Evolutionary conservation across 1,140 invertebrate genomes (phyloP).

Genomic region (Achroia grisella): DNA sequence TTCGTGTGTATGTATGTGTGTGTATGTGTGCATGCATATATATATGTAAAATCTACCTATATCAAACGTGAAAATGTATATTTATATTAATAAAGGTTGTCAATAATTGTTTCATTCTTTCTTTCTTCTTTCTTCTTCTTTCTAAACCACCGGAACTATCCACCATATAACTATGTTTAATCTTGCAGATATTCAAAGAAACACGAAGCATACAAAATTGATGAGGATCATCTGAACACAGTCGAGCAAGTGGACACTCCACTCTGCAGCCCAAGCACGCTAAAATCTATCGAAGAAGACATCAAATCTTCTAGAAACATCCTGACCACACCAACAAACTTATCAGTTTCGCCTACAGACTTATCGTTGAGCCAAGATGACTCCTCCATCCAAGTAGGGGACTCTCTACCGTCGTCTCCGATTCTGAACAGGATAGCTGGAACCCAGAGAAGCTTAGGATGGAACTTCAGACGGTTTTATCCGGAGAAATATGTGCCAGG

Average conservation of each 20-base stretch:
- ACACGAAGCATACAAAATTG: constrained; percentile 52
- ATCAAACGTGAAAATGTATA: too few relatives aligned
- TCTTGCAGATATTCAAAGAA: constrained; percentile 53
- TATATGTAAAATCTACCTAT: too few relatives aligned
- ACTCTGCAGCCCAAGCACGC: constrained; percentile 55
- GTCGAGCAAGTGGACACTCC: constrained; percentile 63
- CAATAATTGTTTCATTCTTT: too few relatives aligned
- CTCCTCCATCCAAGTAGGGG: constrained; percentile 24
- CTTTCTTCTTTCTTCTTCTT: too few relatives aligned
- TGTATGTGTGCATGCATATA: too few relatives aligned
- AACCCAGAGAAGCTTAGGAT: constrained; percentile 50
- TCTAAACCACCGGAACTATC: too few relatives aligned
- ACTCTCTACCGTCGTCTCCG: constrained; percentile 42
- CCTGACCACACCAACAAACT: constrained; percentile 30
- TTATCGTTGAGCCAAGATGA: constrained; percentile 37
- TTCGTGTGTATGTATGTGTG: too few relatives aligned
- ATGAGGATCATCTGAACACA: constrained; percentile 49
- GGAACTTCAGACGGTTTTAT: constrained; percentile 44
- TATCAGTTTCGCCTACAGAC: constrained; percentile 33
- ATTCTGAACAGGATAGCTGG: constrained; percentile 31
- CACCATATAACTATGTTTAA: too few relatives aligned
- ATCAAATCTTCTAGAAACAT: constrained; percentile 40
- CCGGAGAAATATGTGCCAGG: constrained; percentile 24
- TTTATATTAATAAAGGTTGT: too few relatives aligned
- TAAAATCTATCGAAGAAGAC: constrained; percentile 53